Conservation (phyloP, 1,140 invertebrate genomes). For the Anthonomus grandis region DNA sequence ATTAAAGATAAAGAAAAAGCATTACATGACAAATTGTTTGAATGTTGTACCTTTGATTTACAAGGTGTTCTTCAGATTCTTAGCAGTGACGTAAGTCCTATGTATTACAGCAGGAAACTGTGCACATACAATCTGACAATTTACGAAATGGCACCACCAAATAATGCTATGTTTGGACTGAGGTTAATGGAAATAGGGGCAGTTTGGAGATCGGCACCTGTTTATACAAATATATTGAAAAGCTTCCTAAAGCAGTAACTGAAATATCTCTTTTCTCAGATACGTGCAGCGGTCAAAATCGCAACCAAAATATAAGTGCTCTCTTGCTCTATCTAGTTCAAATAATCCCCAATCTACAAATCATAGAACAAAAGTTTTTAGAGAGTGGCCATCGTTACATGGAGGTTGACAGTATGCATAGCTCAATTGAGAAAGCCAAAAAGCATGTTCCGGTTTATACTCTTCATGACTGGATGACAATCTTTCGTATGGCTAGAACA, state of each 20-base stretch:
- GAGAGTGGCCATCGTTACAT: background rate
- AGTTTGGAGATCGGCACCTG: no score
- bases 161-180: no score
- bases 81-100: no score
- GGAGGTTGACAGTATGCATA: conserved; percentile 1
- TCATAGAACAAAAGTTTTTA: conserved; percentile 13
- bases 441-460: conserved; percentile 4
- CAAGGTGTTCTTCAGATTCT: no score
- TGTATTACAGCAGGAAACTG: no score
- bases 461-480: conserved; percentile 14
- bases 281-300: conserved; percentile 4
- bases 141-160: no score
- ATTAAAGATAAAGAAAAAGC: no score
- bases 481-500: conserved; percentile 14
- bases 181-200: no score
- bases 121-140: no score
- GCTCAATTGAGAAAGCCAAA: background rate
- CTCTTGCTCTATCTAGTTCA: conserved; percentile 5
- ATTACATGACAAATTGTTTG: no score
- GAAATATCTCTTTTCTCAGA: background rate
- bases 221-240: no score
- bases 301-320: conserved; percentile 9
- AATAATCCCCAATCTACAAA: background rate
- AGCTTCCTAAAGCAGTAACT: background rate
- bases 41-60: no score